Evolutionary conservation across 2,113 vertebrate species (phyloP).

Genomic region (Psettodes erumei): DNA sequence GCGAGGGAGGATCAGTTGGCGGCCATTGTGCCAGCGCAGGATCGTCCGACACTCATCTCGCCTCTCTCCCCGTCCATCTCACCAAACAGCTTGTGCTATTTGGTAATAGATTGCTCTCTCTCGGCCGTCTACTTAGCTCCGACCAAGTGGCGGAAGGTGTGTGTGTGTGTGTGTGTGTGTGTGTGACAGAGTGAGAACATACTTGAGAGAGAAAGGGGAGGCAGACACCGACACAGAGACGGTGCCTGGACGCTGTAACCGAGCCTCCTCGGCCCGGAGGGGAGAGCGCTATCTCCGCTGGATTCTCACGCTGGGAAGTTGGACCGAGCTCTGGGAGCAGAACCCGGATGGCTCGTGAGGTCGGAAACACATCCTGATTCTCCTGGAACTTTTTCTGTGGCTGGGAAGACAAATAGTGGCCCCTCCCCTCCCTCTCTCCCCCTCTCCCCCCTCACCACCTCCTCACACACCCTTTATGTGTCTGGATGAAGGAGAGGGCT

Average conservation of each 20-base stretch:
- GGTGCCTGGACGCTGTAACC: conserved; percentile 27
- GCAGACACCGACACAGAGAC: conserved; percentile 40
- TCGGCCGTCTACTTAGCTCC: conserved; percentile 51
- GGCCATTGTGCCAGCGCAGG: conserved; percentile 41
- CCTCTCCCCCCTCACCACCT: neutral
- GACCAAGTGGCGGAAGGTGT: conserved; percentile 58
- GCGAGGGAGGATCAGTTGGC: conserved; percentile 34
- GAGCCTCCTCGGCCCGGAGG: conserved; percentile 68
- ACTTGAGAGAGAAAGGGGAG: conserved; percentile 59
- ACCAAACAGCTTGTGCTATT: conserved; percentile 44
- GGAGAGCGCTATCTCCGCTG: conserved; percentile 59
- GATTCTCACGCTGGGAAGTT: conserved; percentile 82
- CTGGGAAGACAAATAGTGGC: conserved; percentile 84
- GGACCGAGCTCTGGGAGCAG: conserved; percentile 79
- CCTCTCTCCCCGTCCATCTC: conserved; percentile 38
- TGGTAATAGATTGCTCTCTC: conserved; percentile 48
- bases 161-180: conserved; percentile 50
- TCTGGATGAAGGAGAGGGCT: conserved; percentile 79
- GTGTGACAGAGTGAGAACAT: conserved; percentile 59
- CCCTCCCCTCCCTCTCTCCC: conserved; percentile 36
- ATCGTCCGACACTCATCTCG: conserved; percentile 52
- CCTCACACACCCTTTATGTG: conserved; percentile 77
- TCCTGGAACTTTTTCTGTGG: conserved; percentile 79
- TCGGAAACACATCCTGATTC: conserved; percentile 82
- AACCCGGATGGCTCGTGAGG: conserved; percentile 80